Base-by-base conservation (phyloP, 1,140 invertebrate species). In the Solenopsis invicta region DNA sequence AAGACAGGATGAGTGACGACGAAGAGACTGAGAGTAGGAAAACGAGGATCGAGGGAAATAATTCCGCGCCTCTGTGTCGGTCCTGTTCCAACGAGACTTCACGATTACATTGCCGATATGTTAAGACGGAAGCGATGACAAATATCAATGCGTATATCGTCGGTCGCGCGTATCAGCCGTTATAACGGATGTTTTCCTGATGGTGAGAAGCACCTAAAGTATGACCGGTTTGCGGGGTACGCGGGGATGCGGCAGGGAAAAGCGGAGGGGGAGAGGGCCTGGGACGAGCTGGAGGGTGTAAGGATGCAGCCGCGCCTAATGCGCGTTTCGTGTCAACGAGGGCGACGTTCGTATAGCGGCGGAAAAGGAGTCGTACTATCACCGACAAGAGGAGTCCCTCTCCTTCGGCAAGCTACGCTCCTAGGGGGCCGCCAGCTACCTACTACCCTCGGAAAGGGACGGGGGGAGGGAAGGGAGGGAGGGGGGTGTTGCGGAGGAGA, bases 241-340 rank as follows among this genome's bases (percentile, higher is more conserved):
- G 10, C 64, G 21, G 41, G 37, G 41, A 61, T 41, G 88, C 48
- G 66, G 54, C 41, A 41, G 29, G 48, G 21, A 48, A 8, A 13
- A n/a, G 8, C 8, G 5, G 16, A n/a, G 48, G 37, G 45, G 64
- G 10, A 59, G 72, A 61, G 56, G 45, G 48, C 34, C 52, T 61
- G 81, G 67, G 90, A 89, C 72, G 87, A 91, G 90, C 89, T 75
- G 61, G 61, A 81, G 90, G 92, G 71, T 88, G 86, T 86, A 90
- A 92, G 90, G 92, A 93, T 91, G 93, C 92, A 91, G 87, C 80
- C 90, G 89, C 89, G 93, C 87, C 92, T 94, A 94, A 95, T 94
- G 94, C 94, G 94, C 91, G 89, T 94, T 94, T 91, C 94, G 88
- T 94, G 94, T 94, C 91, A 92, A 91, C 88, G 89, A 89, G 92